These are phyloP conservation scores for Taenioides sp. DNA, from an alignment of 2,797 vertebrate genomes.

Conservation along the genomic window DNA sequence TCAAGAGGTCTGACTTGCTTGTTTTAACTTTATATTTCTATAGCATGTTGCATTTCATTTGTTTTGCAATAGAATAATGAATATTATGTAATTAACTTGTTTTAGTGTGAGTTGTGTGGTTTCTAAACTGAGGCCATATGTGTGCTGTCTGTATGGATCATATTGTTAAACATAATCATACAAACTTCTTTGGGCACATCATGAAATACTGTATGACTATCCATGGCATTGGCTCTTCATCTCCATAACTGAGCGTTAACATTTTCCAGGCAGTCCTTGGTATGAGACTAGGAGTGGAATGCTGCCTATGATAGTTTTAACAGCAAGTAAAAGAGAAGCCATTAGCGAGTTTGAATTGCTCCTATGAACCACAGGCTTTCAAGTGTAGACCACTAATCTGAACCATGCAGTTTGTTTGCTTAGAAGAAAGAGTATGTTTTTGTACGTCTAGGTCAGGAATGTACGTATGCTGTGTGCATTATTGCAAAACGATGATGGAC, in stretches of 20 bases:
- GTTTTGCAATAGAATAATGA: background rate
- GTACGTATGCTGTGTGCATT: conserved; percentile 18
- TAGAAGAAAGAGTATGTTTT: conserved; percentile 43
- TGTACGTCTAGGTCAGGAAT: conserved; percentile 4
- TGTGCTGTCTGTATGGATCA: conserved; percentile 5
- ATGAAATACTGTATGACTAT: conserved; percentile 29
- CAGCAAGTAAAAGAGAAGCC: conserved; percentile 54
- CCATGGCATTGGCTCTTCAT: conserved; percentile 17
- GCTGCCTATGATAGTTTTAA: conserved; percentile 50
- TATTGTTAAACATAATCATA: conserved; percentile 15
- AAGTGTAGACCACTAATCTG: conserved; percentile 68
- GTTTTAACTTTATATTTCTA: conserved; percentile 43
- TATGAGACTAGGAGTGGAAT: conserved; percentile 53
- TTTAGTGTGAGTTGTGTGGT: background rate
- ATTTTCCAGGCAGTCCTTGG: conserved; percentile 55
- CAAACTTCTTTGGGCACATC: conserved; percentile 17
- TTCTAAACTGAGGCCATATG: conserved; percentile 10
- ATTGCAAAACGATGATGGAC: conserved; percentile 23
- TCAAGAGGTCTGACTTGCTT: conserved; percentile 35
- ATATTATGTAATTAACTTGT: background rate
- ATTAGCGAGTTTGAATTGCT: conserved; percentile 65
- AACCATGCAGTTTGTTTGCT: conserved; percentile 56
- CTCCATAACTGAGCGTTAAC: conserved; percentile 25
- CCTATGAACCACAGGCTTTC: conserved; percentile 58
- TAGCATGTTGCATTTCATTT: conserved; percentile 8